phyloP scores from a whole-genome alignment of 2,113 vertebrate genomes.

The Caretta caretta region DNA sequence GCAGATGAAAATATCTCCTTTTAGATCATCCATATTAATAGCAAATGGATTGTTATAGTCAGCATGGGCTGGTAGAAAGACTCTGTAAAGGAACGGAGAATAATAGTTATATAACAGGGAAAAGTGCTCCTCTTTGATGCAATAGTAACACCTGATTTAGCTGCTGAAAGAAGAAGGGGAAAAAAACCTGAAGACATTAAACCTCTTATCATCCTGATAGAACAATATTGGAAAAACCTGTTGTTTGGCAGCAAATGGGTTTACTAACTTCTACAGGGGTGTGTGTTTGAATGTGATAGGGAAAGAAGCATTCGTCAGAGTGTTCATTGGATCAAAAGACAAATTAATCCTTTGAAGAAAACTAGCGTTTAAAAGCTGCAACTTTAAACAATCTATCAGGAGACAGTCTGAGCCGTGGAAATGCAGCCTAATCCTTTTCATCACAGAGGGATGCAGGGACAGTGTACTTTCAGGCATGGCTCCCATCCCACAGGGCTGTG shows the following conservation, averaged over 20 bases:
- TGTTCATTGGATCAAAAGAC: constrained; percentile 77
- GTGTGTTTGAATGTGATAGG: constrained; percentile 81
- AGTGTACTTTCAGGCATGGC: accelerated
- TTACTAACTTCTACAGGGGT: constrained; percentile 76
- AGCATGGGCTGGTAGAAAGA: constrained; percentile 8
- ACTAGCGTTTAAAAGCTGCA: constrained; percentile 67
- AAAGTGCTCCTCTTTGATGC: constrained; percentile 61
- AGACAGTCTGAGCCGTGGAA: constrained; percentile 21
- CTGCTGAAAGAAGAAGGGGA: constrained; percentile 57
- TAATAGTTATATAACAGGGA: constrained; percentile 59
- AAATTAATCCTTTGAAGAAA: constrained; percentile 80
- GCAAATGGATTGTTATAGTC: not conserved
- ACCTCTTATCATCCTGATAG: constrained; percentile 75
- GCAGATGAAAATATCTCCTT: not conserved
- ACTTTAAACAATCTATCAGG: not conserved
- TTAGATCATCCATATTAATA: not conserved
- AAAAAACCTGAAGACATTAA: constrained; percentile 69
- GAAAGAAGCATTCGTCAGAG: constrained; percentile 74
- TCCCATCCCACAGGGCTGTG: not conserved
- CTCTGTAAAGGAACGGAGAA: constrained; percentile 34
- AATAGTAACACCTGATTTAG: constrained; percentile 71
- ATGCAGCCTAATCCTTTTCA: not conserved
- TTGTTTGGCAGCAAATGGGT: constrained; percentile 77
- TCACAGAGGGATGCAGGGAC: not conserved
- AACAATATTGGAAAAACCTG: constrained; percentile 55